Evolutionary conservation across 2,888 invertebrate species (phyloP), one percentile per base, ranked within the genome.

Genomic region (Napeogenes inachia): DNA sequence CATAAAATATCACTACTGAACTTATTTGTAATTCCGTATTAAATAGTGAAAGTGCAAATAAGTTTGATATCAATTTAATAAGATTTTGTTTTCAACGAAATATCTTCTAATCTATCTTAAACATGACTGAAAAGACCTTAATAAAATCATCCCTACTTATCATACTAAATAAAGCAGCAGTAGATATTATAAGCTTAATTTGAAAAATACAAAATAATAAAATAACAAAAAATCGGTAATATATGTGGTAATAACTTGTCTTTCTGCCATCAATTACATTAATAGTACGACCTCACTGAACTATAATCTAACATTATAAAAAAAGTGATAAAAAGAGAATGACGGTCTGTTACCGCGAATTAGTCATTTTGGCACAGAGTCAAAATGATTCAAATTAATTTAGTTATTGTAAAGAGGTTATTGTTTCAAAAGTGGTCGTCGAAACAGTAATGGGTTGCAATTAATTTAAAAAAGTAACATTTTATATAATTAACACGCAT

Each of bases 291-390:
- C 66, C 63, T 61, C 59, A 64, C 69, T 73, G 71, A 72, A 67
- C 68, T 75, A 71, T 76, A 75, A 75, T 77, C 72, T 73, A 79
- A 75, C 76, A 79, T 79, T 77, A 74, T 21, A 78, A 74, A 77
- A 77, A 85, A 80, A 81, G 74, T 71, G 79, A 81, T 81, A 80
- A 80, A 82, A 82, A 70, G 69, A 82, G 77, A 84, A 78, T 82
- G 75, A 82, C 80, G 78, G 79, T 73, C 74, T 74, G 76, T 76
- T 79, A 73, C 75, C 74, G 75, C 68, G 81, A 82, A 87, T 89
- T 87, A 86, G 87, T 87, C 84, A 87, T 82, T 83, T 76, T 89
- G 89, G 89, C 89, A 87, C 68, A 72, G 83, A 81, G 75, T 87
- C 89, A 88, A 87, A 78, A 72, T 74, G 72, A 76, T 70, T 73